Base-by-base conservation (phyloP, 1,140 invertebrate genomes). In the Triops longicaudatus region DNA sequence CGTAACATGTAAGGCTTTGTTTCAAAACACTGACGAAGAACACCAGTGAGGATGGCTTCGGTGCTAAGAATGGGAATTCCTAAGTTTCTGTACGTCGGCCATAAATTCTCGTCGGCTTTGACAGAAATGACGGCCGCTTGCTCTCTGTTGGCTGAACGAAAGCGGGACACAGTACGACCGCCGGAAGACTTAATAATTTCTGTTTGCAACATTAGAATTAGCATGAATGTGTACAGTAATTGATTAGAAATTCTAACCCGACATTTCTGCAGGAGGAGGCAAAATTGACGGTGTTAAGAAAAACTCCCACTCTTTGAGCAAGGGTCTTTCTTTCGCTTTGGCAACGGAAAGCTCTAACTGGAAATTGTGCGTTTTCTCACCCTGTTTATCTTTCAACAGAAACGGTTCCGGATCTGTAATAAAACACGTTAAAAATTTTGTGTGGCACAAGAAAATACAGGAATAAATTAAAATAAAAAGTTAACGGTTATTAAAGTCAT, bases 1-100 rank as follows among this genome's bases (percentile, higher is more conserved):
- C 37, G n/a, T 26, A 22, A 77, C 22, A 41, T 73, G 26, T 73
- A 77, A 72, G 73, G 76, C 10, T 75, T 72, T 37, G 85, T 81
- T 78, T 86, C 80, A 9, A 86, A 72, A 78, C 85, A 78, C 75
- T 87, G 86, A 42, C 81, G 82, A 3, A 87, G 79, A 73, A 87
- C 83, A 9, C 85, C 85, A 73, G 83, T 83, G 26, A 87, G 80
- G 9, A 87, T 79, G 75, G 85, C 84, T 82, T 87, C 86, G 9
- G 81, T 82, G 3, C 83, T 82, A 5, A 86, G 82, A 31, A 87
- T 73, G 1, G 82, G 82, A 74, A 78, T 79, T 78, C 83, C 81
- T 80, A 82, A 84, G 28, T 76, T 44, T 9, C 80, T 50, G 42
- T 85, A 82, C 50, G 83, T 84, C 17, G 79, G 82, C 17, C 84